Percentiles rank a stretch among this genome's conserved stretches.
Conservation (phyloP, 2,797 vertebrate genomes). For the Pipistrellus nathusii region DNA sequence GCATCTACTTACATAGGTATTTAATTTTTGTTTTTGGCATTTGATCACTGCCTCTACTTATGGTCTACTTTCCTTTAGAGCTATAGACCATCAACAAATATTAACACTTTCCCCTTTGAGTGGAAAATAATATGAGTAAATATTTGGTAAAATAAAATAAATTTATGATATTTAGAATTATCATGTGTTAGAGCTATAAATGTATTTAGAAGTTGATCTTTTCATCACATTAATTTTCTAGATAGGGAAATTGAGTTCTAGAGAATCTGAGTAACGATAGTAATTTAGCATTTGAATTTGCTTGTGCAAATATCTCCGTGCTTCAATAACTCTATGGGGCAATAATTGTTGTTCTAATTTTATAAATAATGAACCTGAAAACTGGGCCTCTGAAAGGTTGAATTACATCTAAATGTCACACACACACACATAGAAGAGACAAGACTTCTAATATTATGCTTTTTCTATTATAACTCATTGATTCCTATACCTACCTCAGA, state of each 20-base stretch:
- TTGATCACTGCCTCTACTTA: not conserved
- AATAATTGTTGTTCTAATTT: constrained; percentile 41
- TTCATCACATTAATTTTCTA: constrained; percentile 40
- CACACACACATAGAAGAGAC: not conserved
- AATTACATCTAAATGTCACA: constrained; percentile 53
- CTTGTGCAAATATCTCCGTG: constrained; percentile 10
- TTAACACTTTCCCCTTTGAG: constrained; percentile 7
- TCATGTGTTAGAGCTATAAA: not conserved
- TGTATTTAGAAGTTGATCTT: constrained; percentile 23
- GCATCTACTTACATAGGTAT: not conserved
- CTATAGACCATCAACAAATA: not conserved
- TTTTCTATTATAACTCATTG: not conserved
- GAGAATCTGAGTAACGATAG: not conserved
- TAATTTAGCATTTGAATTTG: constrained; percentile 16
- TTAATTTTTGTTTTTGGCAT: constrained; percentile 1
- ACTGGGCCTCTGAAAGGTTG: not conserved
- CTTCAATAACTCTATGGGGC: not conserved
- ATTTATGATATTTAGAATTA: constrained; percentile 5
- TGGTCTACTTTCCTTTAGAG: not conserved
- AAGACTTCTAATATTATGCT: not conserved
- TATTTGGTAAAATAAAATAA: constrained; percentile 1
- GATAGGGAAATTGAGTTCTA: not conserved
- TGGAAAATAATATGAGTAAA: not conserved
- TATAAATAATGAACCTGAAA: constrained; percentile 29
- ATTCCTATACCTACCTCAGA: not conserved